Base-by-base conservation (phyloP, 2,797 vertebrate species). In the Microctenopoma lineatum region DNA sequence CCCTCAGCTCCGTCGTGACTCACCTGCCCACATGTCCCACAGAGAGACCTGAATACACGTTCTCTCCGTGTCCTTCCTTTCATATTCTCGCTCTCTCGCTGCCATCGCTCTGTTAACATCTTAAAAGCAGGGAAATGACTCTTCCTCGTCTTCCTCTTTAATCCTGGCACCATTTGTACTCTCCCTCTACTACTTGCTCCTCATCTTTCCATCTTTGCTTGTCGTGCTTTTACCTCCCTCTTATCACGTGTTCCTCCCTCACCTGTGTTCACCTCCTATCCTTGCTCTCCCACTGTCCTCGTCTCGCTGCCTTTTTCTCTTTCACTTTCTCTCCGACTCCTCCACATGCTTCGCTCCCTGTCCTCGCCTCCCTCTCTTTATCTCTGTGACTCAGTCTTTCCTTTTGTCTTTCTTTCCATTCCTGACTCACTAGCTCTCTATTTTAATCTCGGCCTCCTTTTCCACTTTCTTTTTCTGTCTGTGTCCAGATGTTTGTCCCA, bases 381-480 rank as follows among this genome's bases (percentile, higher is more conserved):
- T 86, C 81, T 86, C 5, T 57, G 73, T 89, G 86, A 87, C 80
- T 90, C 86, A 88, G 69, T 85, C 73, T 72, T 82, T 84, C 86
- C 84, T 53, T 58, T 59, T 57, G 67, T 82, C 75, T 72, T 60
- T 75, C 70, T 85, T 80, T 82, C 80, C 77, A 66, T 7, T 21
- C 77, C 87, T 87, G 82, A 81, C 81, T 90, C 87, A 85, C 74
- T 60, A 61, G 16, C 79, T 82, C 79, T 79, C 84, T 80, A 80
- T 87, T 87, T 89, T 81, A 82, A 82, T 86, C 84, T 79, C 74
- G 58, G 66, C 84, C 74, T 13, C 29, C 7, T 64, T 68, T 74
- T 76, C 72, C 64, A 44, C 58, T 45, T 62, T 72, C 64, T 57
- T 60, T 77, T 70, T 74, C 68, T 75, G 78, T 84, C 74, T 79